phyloP scores from a whole-genome alignment of 1,140 invertebrate genomes.

The Orussus abietinus region DNA sequence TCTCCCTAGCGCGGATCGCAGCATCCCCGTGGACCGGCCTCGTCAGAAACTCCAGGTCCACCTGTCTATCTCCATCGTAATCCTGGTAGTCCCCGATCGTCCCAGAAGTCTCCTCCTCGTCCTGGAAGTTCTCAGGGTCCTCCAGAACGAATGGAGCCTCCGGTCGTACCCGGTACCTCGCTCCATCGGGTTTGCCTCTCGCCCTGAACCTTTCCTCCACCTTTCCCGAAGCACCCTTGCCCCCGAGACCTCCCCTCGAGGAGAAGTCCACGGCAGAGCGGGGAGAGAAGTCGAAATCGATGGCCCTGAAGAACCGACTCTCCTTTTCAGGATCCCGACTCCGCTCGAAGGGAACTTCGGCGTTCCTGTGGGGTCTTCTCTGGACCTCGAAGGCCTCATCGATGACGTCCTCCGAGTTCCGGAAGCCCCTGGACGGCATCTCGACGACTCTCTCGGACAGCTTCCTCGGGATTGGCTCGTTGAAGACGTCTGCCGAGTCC shows the following conservation, averaged over 20 bases:
- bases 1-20: too few species aligned
- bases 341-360: too few species aligned
- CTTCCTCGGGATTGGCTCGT: background rate
- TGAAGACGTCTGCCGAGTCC: background rate
- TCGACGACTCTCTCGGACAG: background rate
- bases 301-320: too few species aligned
- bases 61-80: conserved; percentile 25
- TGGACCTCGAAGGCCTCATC: too few species aligned
- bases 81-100: conserved; percentile 27
- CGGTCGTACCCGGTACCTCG: conserved; percentile 1
- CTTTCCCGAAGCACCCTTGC: conserved; percentile 50
- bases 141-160: conserved; percentile 5
- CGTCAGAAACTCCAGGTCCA: too few species aligned
- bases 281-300: too few species aligned
- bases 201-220: conserved; percentile 44
- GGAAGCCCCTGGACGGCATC: conserved; percentile 42
- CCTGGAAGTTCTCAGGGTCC: conserved; percentile 15
- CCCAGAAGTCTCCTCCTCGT: conserved; percentile 12
- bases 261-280: too few species aligned
- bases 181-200: conserved; percentile 27
- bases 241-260: too few species aligned
- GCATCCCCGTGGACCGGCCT: too few species aligned
- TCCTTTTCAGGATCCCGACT: too few species aligned
- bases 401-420: conserved; percentile 55
- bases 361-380: too few species aligned